phyloP scores from a whole-genome alignment of 2,797 vertebrate genomes.

The Sternarchorhynchus goeldii region DNA sequence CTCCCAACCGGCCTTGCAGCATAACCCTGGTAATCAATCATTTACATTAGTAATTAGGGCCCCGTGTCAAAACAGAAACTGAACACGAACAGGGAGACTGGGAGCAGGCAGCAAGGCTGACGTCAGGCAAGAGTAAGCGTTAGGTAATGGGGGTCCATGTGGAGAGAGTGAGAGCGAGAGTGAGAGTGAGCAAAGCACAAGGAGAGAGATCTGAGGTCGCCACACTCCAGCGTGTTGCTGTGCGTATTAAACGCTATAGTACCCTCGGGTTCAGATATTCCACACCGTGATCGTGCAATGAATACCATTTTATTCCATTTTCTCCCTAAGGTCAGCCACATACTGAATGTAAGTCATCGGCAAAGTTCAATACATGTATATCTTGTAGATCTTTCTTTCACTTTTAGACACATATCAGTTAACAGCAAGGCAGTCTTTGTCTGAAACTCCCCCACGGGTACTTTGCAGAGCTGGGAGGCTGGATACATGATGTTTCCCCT shows the following conservation, averaged over 20 bases:
- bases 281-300: constrained; percentile 36
- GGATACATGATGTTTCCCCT: background rate
- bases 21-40: constrained; percentile 80
- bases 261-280: constrained; percentile 58
- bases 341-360: constrained; percentile 3
- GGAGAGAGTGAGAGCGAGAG: constrained; percentile 17
- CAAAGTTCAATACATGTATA: constrained; percentile 29
- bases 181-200: constrained; percentile 44
- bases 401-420: constrained; percentile 36
- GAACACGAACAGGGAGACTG: constrained; percentile 69
- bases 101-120: constrained; percentile 62
- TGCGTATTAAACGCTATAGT: constrained; percentile 43
- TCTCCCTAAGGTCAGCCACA: constrained; percentile 19
- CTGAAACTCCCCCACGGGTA: background rate
- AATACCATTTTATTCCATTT: constrained; percentile 27
- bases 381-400: constrained; percentile 11
- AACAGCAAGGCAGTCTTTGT: constrained; percentile 34
- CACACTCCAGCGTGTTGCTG: constrained; percentile 44
- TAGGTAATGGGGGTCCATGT: constrained; percentile 61
- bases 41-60: constrained; percentile 81
- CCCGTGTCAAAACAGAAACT: constrained; percentile 83
- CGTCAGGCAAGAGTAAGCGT: constrained; percentile 72
- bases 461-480: background rate
- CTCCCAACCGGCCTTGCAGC: constrained; percentile 58
- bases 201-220: constrained; percentile 53